Conservation (phyloP, 2,888 invertebrate genomes). For the Cantharis rufa region DNA sequence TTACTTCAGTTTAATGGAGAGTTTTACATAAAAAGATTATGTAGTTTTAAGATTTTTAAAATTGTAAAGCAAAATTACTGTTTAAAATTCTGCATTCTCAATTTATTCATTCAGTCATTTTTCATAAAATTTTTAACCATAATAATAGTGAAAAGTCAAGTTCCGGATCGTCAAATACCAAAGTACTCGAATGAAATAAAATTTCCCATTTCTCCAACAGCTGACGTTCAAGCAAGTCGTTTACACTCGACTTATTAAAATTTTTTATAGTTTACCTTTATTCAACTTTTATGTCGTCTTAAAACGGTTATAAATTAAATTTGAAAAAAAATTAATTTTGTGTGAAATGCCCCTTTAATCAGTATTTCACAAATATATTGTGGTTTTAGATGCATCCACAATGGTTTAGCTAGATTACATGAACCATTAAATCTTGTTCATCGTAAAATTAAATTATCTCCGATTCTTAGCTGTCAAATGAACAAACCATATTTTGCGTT, state of each 20-base stretch:
- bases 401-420: conserved; percentile 36
- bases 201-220: conserved; percentile 10
- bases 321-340: conserved; percentile 35
- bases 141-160: conserved; percentile 10
- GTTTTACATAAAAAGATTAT: not conserved
- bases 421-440: conserved; percentile 38
- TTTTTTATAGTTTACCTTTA: conserved; percentile 17
- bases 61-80: not conserved
- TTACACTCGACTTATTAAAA: conserved; percentile 7
- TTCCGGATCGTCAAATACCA: conserved; percentile 6
- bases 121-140: not conserved
- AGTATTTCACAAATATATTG: conserved; percentile 32
- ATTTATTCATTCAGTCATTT: not conserved
- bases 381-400: conserved; percentile 31
- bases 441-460: conserved; percentile 43
- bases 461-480: conserved; percentile 34
- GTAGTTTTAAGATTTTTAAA: not conserved
- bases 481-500: conserved; percentile 31
- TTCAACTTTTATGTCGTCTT: conserved; percentile 21
- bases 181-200: conserved; percentile 11
- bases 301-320: conserved; percentile 32
- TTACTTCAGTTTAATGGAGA: not conserved
- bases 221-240: conserved; percentile 16
- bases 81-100: not conserved
- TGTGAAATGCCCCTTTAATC: conserved; percentile 39